These are phyloP conservation scores for Labeo catla DNA, from an alignment of 2,113 vertebrate species.

Conservation along the genomic window DNA sequence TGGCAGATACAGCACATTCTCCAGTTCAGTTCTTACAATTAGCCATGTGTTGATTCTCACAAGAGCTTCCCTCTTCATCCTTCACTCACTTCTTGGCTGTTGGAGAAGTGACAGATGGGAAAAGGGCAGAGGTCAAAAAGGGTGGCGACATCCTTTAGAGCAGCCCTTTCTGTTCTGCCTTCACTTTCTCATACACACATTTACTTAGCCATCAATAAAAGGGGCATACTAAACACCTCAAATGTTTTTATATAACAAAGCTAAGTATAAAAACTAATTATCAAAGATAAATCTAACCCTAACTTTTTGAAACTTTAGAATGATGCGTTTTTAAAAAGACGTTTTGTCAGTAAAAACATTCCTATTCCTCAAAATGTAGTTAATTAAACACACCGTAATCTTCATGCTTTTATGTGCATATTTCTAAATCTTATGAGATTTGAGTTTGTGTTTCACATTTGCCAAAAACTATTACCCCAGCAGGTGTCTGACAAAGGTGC, in stretches of 20 bases:
- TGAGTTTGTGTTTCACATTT: background rate
- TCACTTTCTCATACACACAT: slow-evolving; percentile 13
- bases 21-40: background rate
- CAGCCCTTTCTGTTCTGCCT: background rate
- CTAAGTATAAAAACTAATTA: background rate
- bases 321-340: background rate
- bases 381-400: background rate
- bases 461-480: background rate
- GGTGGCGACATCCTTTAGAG: background rate
- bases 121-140: slow-evolving; percentile 33
- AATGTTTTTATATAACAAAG: background rate
- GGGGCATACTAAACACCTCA: background rate
- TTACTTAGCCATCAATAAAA: background rate
- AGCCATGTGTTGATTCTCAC: slow-evolving; percentile 12
- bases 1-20: background rate
- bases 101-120: slow-evolving; percentile 30
- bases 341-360: background rate
- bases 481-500: background rate
- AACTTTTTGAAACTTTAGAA: background rate
- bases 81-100: background rate
- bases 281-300: background rate
- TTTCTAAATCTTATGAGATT: background rate
- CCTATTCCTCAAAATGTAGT: background rate
- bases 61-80: slow-evolving; percentile 13
- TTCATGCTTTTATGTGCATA: background rate